These are phyloP conservation scores for Petromus typicus DNA, from an alignment of 2,113 vertebrate species.

Conservation along the genomic window DNA sequence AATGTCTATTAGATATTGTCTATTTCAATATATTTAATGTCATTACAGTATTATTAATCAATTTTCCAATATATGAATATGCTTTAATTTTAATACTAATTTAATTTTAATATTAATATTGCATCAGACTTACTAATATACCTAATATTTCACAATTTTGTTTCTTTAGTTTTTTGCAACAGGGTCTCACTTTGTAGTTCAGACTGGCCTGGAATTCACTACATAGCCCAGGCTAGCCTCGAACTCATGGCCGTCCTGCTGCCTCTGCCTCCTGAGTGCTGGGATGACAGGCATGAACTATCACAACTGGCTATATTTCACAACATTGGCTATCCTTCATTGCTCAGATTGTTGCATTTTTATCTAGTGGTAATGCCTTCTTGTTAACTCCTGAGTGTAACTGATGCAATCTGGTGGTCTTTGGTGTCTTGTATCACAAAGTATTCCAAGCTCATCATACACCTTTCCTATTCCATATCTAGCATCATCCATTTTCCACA, in stretches of 20 bases:
- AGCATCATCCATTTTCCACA: conserved; percentile 14
- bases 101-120: neutral
- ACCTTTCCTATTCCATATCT: conserved; percentile 32
- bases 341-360: conserved; percentile 18
- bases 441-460: neutral
- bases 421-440: conserved; percentile 35
- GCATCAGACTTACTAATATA: neutral
- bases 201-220: too few relatives aligned
- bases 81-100: neutral
- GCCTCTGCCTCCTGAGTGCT: too few relatives aligned
- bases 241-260: too few relatives aligned
- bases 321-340: conserved; percentile 7
- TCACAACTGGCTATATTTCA: neutral
- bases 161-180: too few relatives aligned
- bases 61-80: neutral
- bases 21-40: neutral
- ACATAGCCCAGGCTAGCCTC: too few relatives aligned
- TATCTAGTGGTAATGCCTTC: neutral
- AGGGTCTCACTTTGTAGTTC: too few relatives aligned
- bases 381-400: conserved; percentile 24
- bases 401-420: neutral
- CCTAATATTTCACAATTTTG: neutral
- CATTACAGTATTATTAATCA: neutral
- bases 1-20: neutral
- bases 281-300: too few relatives aligned